Evolutionary conservation across 2,797 vertebrate species (phyloP).

Genomic region (Hippopotamyrus pictus): DNA sequence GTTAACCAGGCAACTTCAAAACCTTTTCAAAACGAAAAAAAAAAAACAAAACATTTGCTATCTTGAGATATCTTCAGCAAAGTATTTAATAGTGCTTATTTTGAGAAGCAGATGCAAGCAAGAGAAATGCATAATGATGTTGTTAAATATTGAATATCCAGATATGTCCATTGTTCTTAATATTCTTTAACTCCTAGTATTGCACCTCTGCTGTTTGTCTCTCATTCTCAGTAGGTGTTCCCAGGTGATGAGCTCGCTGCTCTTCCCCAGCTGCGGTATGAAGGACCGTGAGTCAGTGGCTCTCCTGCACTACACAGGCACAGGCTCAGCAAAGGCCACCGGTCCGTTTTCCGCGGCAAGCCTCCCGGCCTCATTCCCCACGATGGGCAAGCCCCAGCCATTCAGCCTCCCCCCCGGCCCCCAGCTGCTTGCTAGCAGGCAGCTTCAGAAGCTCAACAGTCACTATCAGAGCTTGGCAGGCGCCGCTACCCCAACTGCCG

Average conservation of each 20-base stretch:
- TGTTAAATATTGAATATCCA: neutral
- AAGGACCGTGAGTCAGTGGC: slow-evolving; percentile 61
- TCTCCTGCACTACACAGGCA: slow-evolving; percentile 58
- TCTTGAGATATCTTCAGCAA: neutral
- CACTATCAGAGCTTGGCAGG: slow-evolving; percentile 66
- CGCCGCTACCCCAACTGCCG: slow-evolving; percentile 18
- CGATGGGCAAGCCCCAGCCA: slow-evolving; percentile 55
- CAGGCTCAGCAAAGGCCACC: slow-evolving; percentile 49
- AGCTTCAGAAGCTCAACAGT: slow-evolving; percentile 74
- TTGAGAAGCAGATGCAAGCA: neutral
- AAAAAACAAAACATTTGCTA: neutral
- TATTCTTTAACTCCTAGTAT: neutral
- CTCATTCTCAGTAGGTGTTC: slow-evolving; percentile 36
- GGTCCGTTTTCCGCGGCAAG: slow-evolving; percentile 52
- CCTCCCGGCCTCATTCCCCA: slow-evolving; percentile 37
- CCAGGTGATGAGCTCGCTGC: slow-evolving; percentile 64
- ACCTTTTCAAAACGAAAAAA: neutral
- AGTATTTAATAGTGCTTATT: neutral
- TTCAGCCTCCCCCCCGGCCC: slow-evolving; percentile 62
- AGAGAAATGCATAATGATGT: neutral
- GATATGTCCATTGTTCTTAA: neutral
- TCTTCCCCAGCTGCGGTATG: slow-evolving; percentile 53
- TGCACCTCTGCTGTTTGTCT: neutral
- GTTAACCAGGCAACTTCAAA: neutral
- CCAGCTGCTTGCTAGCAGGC: slow-evolving; percentile 69